A percentile compares a stretch with the other conserved stretches of the same genome.
These are phyloP conservation scores for Trogon melanurus DNA, from an alignment of 2,113 vertebrate species.

Conservation along the genomic window DNA sequence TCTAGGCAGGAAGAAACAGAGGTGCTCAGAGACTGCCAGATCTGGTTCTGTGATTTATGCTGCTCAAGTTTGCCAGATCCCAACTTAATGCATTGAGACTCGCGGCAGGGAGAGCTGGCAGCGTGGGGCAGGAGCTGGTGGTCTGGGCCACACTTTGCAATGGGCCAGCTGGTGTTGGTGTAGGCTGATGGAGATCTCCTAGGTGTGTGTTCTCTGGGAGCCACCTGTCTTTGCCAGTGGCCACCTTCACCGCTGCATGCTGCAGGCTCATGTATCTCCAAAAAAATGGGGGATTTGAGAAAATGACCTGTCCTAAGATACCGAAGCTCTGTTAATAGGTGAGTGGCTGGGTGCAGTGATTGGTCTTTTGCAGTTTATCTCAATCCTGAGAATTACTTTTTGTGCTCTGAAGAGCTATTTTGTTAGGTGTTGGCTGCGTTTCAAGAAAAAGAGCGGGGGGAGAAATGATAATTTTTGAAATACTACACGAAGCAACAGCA, in stretches of 20 bases:
- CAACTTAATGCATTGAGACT: neutral
- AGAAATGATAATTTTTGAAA: neutral
- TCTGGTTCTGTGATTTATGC: neutral
- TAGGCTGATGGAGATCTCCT: neutral
- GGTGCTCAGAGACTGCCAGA: neutral
- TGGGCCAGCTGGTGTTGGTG: neutral
- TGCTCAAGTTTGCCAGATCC: neutral
- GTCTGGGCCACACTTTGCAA: neutral
- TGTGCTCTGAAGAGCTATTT: neutral
- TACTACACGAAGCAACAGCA: neutral
- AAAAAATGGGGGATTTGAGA: neutral
- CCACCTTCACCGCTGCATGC: neutral
- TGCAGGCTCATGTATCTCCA: neutral
- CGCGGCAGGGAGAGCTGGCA: neutral
- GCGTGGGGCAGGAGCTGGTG: neutral
- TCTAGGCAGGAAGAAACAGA: neutral
- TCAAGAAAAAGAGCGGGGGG: fast-evolving
- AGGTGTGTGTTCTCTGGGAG: neutral
- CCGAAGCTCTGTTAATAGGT: neutral
- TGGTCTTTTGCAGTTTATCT: neutral
- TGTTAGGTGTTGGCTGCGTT: neutral
- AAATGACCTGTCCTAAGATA: neutral
- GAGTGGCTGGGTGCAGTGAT: neutral
- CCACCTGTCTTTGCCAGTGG: neutral
- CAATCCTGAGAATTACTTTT: neutral